Evolutionary conservation across 2,888 invertebrate genomes (phyloP).

Genomic region (Sphaeridia pumilis): DNA sequence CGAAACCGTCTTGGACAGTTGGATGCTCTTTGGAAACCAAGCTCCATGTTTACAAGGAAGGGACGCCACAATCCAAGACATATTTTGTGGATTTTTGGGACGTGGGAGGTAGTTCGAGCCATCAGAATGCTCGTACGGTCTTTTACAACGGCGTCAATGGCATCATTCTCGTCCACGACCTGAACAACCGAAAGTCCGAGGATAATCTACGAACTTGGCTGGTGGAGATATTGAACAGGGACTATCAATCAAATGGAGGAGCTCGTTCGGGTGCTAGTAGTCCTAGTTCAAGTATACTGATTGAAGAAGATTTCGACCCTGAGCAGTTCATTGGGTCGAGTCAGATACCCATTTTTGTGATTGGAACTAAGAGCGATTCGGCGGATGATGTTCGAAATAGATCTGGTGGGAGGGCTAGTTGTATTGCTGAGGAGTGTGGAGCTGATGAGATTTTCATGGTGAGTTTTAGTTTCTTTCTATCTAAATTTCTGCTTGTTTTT

Average conservation of each 20-base stretch:
- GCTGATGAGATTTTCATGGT: conserved; percentile 86
- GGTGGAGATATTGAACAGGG: conserved; percentile 71
- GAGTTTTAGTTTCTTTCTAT: conserved; percentile 23
- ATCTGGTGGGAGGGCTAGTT: conserved; percentile 45
- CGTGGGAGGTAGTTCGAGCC: conserved; percentile 86
- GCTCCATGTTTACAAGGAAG: conserved; percentile 87
- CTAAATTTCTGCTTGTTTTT: conserved; percentile 13
- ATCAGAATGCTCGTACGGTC: conserved; percentile 81
- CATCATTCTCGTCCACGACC: conserved; percentile 89
- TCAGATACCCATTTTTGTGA: conserved; percentile 81
- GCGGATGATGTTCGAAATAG: conserved; percentile 33
- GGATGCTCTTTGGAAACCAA: conserved; percentile 94
- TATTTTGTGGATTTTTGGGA: conserved; percentile 96
- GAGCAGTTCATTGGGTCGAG: conserved; percentile 72
- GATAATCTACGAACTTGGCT: conserved; percentile 88
- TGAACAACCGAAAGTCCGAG: conserved; percentile 92
- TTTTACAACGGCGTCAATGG: conserved; percentile 93
- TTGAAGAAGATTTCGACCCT: conserved; percentile 55
- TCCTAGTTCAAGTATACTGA: conserved; percentile 8
- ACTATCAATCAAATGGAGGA: conserved; percentile 19
- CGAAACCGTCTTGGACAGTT: conserved; percentile 86
- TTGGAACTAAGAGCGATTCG: conserved; percentile 80
- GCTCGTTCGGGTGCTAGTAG: conserved; percentile 1
- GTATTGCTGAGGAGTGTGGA: conserved; percentile 76
- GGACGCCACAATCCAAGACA: conserved; percentile 77